Evolutionary conservation across 2,113 vertebrate species (phyloP), one percentile per base, ranked within the genome.

Genomic region (Nematolebias whitei): DNA sequence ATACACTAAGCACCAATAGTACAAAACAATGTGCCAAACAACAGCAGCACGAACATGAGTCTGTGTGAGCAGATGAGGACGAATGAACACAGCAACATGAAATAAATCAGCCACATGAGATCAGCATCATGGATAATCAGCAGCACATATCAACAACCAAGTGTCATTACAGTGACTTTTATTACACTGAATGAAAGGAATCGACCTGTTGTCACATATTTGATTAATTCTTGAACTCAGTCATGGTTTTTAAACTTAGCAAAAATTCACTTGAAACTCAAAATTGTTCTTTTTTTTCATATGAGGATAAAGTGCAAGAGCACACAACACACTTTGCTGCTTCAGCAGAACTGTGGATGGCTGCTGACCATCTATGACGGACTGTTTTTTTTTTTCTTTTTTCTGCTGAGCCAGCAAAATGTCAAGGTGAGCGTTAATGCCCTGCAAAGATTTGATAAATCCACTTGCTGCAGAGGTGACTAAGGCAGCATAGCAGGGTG

Each of bases 351-450:
- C 65, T 3, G 18, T 40, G 55, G 29, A 41, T n/a, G 22, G 58
- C 71, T 64, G 45, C 18, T 2, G 6, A 60, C 63, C 18, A 26
- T 39, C 32, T 50, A 51, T 29, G 58, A 71, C 43, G 39, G 63
- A 66, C 76, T 68, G 61, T 53, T 41, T 26, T 68, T 53, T 57
- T 24, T 41, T 71, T 44, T 40, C 15, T 18, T 20, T 14, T 52
- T 55, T 19, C 5, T 20, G 58, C 78, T 29, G 68, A 82, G 32
- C 71, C 79, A 79, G 82, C 83, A 76, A 50, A 89, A 74, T 35
- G 56, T 68, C 72, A 81, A 85, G 79, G 77, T 77, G 71, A 74
- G 60, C 1, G 14, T 71, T 47, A 68, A 57, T 68, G 56, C 68
- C 19, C 68, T 68, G 55, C 18, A 73, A 58, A 55, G 70, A 35